Conservation (phyloP, 2,113 vertebrate species). For the Vulpes lagopus region DNA sequence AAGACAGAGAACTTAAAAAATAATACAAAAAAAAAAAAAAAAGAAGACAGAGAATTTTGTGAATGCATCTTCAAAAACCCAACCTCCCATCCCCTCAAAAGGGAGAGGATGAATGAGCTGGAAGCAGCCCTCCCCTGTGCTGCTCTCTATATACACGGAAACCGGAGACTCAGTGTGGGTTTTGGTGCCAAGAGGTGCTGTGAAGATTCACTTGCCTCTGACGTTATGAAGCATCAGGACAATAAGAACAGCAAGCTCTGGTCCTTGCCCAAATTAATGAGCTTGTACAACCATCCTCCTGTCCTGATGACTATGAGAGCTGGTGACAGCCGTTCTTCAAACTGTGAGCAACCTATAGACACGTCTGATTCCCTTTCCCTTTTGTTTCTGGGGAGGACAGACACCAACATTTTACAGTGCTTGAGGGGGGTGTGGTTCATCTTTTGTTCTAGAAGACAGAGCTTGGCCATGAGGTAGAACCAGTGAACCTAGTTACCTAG, state of each 20-base stretch:
- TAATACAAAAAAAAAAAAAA: too few species aligned
- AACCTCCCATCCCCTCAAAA: not conserved
- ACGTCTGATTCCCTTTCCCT: rapidly evolving
- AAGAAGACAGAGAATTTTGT: not conserved
- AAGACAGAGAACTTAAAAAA: not conserved
- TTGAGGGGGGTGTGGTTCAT: too few species aligned
- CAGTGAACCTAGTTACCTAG: rapidly evolving
- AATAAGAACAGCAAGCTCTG: not conserved
- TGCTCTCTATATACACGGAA: rapidly evolving
- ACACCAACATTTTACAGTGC: not conserved
- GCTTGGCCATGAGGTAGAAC: rapidly evolving
- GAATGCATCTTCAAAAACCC: not conserved
- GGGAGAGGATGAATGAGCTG: too few species aligned
- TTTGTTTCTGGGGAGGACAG: not conserved
- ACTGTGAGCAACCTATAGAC: rapidly evolving
- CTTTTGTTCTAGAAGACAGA: not conserved
- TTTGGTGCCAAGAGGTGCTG: too few species aligned
- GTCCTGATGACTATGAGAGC: rapidly evolving
- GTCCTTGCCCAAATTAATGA: not conserved
- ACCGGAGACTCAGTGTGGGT: not conserved
- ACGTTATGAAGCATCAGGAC: rapidly evolving
- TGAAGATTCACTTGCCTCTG: not conserved
- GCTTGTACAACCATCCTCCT: rapidly evolving
- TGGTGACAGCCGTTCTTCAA: rapidly evolving
- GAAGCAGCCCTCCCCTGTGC: rapidly evolving